phyloP scores from a whole-genome alignment of 2,113 vertebrate genomes.

The Turnix velox region DNA sequence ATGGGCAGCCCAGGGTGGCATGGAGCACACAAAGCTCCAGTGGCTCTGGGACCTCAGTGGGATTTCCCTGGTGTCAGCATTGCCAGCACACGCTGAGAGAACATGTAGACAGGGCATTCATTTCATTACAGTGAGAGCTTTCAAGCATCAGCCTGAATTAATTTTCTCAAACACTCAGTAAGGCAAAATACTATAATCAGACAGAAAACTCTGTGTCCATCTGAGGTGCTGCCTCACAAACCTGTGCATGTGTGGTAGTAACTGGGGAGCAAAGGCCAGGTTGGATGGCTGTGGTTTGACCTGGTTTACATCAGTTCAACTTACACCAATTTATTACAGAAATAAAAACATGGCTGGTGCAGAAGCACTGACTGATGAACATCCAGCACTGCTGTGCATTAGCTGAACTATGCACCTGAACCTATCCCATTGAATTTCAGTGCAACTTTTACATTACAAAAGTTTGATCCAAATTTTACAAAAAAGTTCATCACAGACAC shows the following conservation, averaged over 20 bases:
- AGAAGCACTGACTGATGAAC: not conserved
- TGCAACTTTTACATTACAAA: not conserved
- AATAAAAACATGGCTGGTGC: not conserved
- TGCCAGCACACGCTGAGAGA: not conserved
- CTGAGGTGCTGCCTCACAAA: not conserved
- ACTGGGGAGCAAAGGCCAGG: not conserved
- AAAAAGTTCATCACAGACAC: not conserved
- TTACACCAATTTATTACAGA: not conserved
- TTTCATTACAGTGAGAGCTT: not conserved
- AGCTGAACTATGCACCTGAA: not conserved
- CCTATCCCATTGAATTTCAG: not conserved
- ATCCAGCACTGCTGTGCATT: rapidly evolving
- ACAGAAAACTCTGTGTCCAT: rapidly evolving
- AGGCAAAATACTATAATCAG: not conserved
- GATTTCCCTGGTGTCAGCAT: not conserved
- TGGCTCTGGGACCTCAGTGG: not conserved
- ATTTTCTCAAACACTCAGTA: not conserved
- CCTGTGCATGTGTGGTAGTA: not conserved
- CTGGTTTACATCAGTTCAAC: not conserved
- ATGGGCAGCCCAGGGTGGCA: not conserved
- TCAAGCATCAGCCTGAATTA: not conserved
- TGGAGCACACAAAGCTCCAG: not conserved
- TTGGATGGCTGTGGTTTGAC: not conserved
- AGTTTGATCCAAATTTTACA: not conserved
- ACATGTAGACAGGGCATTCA: not conserved